These are phyloP conservation scores for Taeniopygia guttata DNA, from an alignment of 2,797 vertebrate genomes.

Conservation along the genomic window DNA sequence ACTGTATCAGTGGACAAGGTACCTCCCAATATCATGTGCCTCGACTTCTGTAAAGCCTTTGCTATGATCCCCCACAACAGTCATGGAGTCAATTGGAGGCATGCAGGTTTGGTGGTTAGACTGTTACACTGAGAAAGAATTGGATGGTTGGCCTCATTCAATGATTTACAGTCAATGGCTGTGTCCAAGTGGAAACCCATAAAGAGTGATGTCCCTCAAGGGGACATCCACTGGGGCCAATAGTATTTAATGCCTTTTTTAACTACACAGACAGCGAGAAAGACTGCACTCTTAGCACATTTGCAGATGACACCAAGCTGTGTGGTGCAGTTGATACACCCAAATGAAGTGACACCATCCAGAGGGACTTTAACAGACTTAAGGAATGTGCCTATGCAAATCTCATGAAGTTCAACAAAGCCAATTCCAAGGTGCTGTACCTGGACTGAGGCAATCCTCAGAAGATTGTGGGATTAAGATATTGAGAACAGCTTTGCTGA, in stretches of 20 bases:
- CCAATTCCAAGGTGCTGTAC: not conserved
- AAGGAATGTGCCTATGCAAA: rapidly evolving
- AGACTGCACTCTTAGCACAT: not conserved
- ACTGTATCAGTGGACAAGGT: not conserved
- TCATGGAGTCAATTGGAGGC: not conserved
- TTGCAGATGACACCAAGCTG: not conserved
- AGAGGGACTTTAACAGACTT: not conserved
- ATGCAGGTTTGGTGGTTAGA: not conserved
- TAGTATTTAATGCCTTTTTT: not conserved
- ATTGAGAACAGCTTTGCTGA: not conserved
- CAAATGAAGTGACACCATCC: not conserved
- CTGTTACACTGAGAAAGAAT: not conserved
- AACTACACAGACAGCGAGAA: not conserved
- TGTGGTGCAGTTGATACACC: not conserved
- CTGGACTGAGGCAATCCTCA: not conserved
- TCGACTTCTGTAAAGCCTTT: not conserved
- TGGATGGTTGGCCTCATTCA: not conserved
- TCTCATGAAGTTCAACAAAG: not conserved
- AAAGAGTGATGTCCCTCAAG: not conserved
- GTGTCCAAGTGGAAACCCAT: not conserved
- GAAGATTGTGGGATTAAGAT: not conserved
- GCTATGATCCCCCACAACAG: no score
- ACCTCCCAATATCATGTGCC: no score
- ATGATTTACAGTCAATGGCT: not conserved
- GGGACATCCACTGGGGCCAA: not conserved